Percentiles rank a stretch among this genome's conserved stretches.
phyloP scores from a whole-genome alignment of 1,140 invertebrate genomes.

The Zaprionus capensis region DNA sequence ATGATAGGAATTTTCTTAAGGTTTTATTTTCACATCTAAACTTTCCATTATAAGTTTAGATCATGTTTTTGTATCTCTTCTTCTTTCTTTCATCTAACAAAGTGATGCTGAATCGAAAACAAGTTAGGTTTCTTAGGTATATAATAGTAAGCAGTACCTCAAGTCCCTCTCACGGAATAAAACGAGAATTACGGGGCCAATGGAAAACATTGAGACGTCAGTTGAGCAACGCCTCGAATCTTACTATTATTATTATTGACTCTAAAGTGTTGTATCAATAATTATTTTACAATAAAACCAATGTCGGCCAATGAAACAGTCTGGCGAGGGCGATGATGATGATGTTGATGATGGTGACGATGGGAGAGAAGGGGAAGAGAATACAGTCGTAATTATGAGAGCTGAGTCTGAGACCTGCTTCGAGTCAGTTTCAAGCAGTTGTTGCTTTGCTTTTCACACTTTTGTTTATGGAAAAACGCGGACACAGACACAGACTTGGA shows the following conservation, averaged over 20 bases:
- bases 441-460: slow-evolving; percentile 65
- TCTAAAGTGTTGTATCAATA: slow-evolving; percentile 67
- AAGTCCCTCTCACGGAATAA: background rate
- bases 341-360: slow-evolving; percentile 8
- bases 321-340: slow-evolving; percentile 44
- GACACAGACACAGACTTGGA: slow-evolving; percentile 36
- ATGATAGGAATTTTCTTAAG: background rate
- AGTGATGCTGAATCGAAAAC: background rate
- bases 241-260: slow-evolving; percentile 50
- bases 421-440: slow-evolving; percentile 56
- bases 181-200: slow-evolving; percentile 24
- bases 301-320: slow-evolving; percentile 65
- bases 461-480: slow-evolving; percentile 70
- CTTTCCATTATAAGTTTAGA: too few relatives aligned
- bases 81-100: too few relatives aligned
- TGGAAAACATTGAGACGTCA: slow-evolving; percentile 72
- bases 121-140: background rate
- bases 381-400: slow-evolving; percentile 64
- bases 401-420: slow-evolving; percentile 45
- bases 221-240: slow-evolving; percentile 56
- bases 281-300: slow-evolving; percentile 73
- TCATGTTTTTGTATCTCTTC: background rate
- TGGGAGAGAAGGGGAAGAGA: background rate
- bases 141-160: background rate
- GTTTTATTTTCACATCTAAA: background rate